A percentile compares a stretch with the other conserved stretches of the same genome.
phyloP scores from a whole-genome alignment of 2,888 invertebrate genomes.

The Macaria liturata region DNA sequence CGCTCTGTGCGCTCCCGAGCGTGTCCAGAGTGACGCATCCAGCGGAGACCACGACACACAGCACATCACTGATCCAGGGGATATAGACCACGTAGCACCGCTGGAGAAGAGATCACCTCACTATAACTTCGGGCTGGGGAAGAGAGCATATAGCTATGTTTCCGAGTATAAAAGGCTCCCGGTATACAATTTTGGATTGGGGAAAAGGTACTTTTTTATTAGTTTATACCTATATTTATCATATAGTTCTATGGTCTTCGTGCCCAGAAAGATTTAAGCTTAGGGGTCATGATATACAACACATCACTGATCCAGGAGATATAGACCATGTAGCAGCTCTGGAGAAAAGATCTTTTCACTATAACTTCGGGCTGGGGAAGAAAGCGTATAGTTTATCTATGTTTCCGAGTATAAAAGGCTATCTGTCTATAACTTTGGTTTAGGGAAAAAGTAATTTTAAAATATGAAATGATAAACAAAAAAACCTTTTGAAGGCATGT shows the following conservation, averaged over 20 bases:
- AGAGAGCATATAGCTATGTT: constrained; percentile 84
- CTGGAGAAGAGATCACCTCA: constrained; percentile 77
- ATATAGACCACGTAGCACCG: constrained; percentile 43
- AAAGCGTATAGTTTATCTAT: constrained; percentile 79
- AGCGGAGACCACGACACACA: constrained; percentile 41
- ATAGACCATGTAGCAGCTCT: constrained; percentile 47
- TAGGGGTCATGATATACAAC: constrained; percentile 40
- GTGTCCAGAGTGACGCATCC: constrained; percentile 51
- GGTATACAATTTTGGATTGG: constrained; percentile 84
- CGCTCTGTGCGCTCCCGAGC: constrained; percentile 65
- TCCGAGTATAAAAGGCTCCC: constrained; percentile 85
- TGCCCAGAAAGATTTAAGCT: constrained; percentile 50
- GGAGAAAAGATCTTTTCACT: constrained; percentile 77
- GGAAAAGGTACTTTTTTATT: constrained; percentile 71
- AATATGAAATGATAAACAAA: no score
- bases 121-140: constrained; percentile 81
- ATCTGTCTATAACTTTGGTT: constrained; percentile 83
- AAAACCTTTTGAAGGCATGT: no score
- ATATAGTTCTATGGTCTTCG: constrained; percentile 13
- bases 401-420: constrained; percentile 85
- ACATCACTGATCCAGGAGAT: constrained; percentile 34
- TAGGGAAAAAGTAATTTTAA: constrained; percentile 78
- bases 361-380: constrained; percentile 81
- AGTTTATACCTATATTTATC: no score
- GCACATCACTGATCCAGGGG: constrained; percentile 33